Evolutionary conservation across 2,113 vertebrate genomes (phyloP), one percentile per base, ranked within the genome.

Genomic region (Silurus asotus): DNA sequence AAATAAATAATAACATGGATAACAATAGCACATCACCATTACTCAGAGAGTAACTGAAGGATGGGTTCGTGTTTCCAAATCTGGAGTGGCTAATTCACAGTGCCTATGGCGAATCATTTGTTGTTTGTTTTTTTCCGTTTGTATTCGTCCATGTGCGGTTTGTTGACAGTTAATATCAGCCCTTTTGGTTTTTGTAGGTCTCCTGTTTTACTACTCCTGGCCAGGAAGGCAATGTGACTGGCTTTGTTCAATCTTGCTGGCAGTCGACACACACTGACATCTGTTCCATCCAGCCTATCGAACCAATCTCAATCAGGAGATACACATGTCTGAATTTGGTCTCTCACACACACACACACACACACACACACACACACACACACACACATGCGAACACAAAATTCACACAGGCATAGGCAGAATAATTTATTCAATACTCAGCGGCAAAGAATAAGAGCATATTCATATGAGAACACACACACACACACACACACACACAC

Each of bases 271-370:
- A 95, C 95, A 95, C 95, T 97, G 96, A 98, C 96, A 97, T 98
- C 96, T 97, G 96, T 96, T 97, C 96, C 93, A 96, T 96, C 96
- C 96, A 96, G 97, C 96, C 96, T 94, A 96, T 96, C 96, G 95
- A 92, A 97, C 95, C 95, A 95, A 96, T 97, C 96, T 96, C 95
- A 95, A 96, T 96, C 96, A 96, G 96, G 96, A 93, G 94, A 91
- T 92, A 89, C 74, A 86, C 84, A 81, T 48, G 59, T 72, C 67
- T 86, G 65, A 81, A 86, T 86, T 81, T 81, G 56, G 49, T 74
- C 59, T 76, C 70, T 51, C 83, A 20, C 82, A 84, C 82, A 74
- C 87, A 70, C 77, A 65, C 86, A 79, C 76, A 28, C 23, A 3
- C 86, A 1, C 37, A 28, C 70, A 51, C 74, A 78, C 64, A 74